These are phyloP conservation scores for Theristicus caerulescens DNA, from an alignment of 2,113 vertebrate genomes.

Conservation along the genomic window DNA sequence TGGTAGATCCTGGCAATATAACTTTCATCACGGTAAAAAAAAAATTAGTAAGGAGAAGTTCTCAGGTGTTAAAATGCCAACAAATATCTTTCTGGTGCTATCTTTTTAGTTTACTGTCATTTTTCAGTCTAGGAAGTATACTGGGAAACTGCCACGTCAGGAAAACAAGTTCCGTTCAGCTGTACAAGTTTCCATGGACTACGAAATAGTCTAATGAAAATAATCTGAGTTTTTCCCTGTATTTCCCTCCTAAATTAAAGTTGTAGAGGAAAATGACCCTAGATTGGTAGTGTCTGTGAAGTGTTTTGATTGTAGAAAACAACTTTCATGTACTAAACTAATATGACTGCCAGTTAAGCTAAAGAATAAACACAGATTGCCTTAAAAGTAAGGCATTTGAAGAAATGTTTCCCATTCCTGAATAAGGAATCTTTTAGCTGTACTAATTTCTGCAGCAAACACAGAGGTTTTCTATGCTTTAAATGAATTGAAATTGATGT, in stretches of 20 bases:
- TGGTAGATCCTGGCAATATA: neutral
- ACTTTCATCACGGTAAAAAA: neutral
- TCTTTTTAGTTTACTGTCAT: neutral
- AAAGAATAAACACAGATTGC: neutral
- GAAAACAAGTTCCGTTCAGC: neutral
- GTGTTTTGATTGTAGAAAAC: neutral
- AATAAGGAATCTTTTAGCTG: neutral
- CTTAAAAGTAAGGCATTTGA: constrained; percentile 15
- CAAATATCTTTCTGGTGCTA: neutral
- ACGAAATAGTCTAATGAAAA: neutral
- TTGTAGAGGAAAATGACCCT: neutral
- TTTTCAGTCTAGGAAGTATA: neutral
- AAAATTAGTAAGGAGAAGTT: neutral
- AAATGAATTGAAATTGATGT: neutral
- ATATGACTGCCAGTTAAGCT: neutral
- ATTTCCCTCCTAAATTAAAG: neutral
- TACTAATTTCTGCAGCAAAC: neutral
- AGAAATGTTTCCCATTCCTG: neutral
- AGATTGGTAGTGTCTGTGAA: neutral
- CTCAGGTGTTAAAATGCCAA: neutral
- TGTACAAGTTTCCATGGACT: neutral
- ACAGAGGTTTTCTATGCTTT: neutral
- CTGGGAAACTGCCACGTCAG: neutral
- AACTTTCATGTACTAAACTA: neutral
- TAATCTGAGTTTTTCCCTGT: neutral